Percentiles rank a stretch among this genome's conserved stretches.
phyloP scores from a whole-genome alignment of 2,797 vertebrate species.

The Calcarius lapponicus region DNA sequence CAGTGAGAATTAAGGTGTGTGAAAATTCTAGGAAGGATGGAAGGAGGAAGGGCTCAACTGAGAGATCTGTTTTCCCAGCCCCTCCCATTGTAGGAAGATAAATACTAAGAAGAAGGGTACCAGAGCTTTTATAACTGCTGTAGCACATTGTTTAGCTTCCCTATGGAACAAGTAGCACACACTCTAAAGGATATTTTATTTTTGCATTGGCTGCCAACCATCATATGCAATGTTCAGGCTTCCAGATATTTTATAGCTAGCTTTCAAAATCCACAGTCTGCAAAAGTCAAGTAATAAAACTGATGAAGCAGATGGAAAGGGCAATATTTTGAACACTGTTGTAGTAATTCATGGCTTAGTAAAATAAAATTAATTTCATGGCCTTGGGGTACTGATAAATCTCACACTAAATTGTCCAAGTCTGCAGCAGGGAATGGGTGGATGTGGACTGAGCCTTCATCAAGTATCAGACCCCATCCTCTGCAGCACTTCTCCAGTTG shows the following conservation, averaged over 20 bases:
- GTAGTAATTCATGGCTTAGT: neutral
- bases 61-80: neutral
- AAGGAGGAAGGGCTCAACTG: neutral
- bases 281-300: neutral
- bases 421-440: neutral
- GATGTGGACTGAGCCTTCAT: neutral
- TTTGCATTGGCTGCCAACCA: neutral
- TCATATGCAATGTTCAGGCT: neutral
- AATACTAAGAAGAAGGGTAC: neutral
- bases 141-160: neutral
- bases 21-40: neutral
- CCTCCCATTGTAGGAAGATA: neutral
- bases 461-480: neutral
- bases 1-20: neutral
- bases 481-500: neutral
- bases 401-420: neutral
- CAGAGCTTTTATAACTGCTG: neutral
- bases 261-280: neutral
- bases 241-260: neutral
- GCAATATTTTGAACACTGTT: neutral
- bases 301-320: neutral
- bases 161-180: neutral
- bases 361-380: neutral
- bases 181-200: neutral
- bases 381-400: neutral